Evolutionary conservation across 2,113 vertebrate species (phyloP).

Genomic region (Trematocara macrostoma): DNA sequence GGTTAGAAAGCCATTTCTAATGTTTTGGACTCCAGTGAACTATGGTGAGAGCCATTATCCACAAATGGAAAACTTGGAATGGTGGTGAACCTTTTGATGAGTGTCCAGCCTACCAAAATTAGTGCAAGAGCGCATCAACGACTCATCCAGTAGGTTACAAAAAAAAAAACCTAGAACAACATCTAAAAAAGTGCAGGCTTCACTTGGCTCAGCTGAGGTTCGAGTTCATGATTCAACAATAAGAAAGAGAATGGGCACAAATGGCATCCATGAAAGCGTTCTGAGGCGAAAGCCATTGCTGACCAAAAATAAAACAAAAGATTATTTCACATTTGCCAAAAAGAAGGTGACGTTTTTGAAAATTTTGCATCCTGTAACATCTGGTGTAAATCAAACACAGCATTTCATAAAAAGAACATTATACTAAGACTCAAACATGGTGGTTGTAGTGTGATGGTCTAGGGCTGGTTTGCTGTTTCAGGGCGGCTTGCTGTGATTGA

Average conservation of each 20-base stretch:
- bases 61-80: not conserved
- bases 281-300: not conserved
- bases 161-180: not conserved
- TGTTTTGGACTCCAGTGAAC: not conserved
- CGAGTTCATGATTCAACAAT: not conserved
- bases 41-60: not conserved
- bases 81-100: not conserved
- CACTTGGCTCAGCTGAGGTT: not conserved
- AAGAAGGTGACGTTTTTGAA: not conserved
- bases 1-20: not conserved
- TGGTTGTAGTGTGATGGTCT: not conserved
- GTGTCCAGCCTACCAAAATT: not conserved
- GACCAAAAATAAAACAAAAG: not conserved
- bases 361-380: not conserved
- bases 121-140: not conserved
- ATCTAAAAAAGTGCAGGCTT: not conserved
- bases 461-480: not conserved
- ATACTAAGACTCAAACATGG: not conserved
- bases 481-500: not conserved
- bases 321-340: not conserved
- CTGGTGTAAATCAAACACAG: not conserved
- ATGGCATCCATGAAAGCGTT: not conserved
- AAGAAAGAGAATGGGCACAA: not conserved
- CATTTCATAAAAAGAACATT: not conserved
- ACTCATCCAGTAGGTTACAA: not conserved